phyloP scores from a whole-genome alignment of 2,113 vertebrate species.

The Phylloscopus trochiloides region DNA sequence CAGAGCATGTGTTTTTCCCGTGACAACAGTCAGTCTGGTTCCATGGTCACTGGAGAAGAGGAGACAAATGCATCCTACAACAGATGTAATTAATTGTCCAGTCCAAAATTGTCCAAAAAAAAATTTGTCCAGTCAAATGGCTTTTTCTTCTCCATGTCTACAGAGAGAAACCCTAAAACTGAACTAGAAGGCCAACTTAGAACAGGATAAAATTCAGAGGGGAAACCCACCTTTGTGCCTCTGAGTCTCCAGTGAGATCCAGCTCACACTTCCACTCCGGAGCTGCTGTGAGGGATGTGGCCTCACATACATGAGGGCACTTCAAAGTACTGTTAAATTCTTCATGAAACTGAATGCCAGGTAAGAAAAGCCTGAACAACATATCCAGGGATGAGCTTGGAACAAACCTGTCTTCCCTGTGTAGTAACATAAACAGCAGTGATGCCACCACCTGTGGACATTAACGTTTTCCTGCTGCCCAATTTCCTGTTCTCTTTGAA shows the following conservation, averaged over 20 bases:
- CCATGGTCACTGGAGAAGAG: background rate
- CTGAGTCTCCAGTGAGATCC: background rate
- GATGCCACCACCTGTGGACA: background rate
- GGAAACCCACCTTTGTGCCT: background rate
- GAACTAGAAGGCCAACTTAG: background rate
- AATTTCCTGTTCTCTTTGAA: background rate
- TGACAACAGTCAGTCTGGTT: background rate
- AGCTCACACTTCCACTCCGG: background rate
- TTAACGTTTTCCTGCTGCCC: background rate
- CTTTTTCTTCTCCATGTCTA: background rate
- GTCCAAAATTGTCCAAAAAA: too few relatives aligned
- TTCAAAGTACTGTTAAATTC: background rate
- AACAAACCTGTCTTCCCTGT: background rate
- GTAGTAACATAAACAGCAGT: background rate
- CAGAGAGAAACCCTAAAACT: background rate
- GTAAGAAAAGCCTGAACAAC: background rate
- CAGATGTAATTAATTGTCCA: background rate
- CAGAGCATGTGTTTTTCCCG: background rate
- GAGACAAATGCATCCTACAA: fast-evolving
- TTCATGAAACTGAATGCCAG: background rate
- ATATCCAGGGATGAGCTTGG: background rate
- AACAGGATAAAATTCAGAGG: background rate
- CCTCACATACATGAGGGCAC: background rate
- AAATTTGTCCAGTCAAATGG: background rate
- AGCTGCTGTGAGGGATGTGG: background rate